These are phyloP conservation scores for Sander lucioperca DNA, from an alignment of 2,113 vertebrate species.

Conservation along the genomic window DNA sequence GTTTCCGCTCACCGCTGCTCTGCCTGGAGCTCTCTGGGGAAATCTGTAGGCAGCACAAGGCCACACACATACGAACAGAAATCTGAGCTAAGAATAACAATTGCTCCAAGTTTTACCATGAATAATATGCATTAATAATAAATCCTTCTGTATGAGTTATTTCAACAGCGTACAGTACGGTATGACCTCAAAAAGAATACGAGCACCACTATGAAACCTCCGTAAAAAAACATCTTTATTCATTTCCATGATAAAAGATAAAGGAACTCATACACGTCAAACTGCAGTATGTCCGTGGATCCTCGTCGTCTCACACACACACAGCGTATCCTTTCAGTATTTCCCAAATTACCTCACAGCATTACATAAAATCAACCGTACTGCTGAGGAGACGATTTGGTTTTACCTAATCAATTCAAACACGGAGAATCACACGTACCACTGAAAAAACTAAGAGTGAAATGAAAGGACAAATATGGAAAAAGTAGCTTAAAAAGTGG, in stretches of 20 bases:
- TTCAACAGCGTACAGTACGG: not conserved
- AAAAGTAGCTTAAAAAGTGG: not conserved
- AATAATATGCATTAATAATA: slow-evolving; percentile 27
- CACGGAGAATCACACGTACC: not conserved
- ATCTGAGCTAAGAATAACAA: slow-evolving; percentile 22
- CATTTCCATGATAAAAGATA: slow-evolving; percentile 39
- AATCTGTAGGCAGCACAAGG: slow-evolving; percentile 38
- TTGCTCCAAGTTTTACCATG: slow-evolving; percentile 8
- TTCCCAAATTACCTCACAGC: not conserved
- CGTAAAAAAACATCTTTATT: slow-evolving; percentile 66
- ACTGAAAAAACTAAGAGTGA: not conserved
- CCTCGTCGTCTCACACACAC: not conserved
- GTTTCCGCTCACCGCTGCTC: slow-evolving; percentile 21
- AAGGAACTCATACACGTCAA: slow-evolving; percentile 31
- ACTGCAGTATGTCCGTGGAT: not conserved
- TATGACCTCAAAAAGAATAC: not conserved
- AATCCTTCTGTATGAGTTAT: slow-evolving; percentile 21
- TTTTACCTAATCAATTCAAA: not conserved
- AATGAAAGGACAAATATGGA: slow-evolving; percentile 7
- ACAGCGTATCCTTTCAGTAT: not conserved
- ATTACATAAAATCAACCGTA: not conserved
- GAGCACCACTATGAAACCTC: not conserved
- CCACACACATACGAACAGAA: not conserved
- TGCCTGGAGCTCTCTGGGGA: slow-evolving; percentile 45
- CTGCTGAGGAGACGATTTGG: not conserved